A percentile compares a stretch with the other conserved stretches of the same genome.
Evolutionary conservation across 2,113 vertebrate species (phyloP).

Genomic region (Muntiacus reevesi): DNA sequence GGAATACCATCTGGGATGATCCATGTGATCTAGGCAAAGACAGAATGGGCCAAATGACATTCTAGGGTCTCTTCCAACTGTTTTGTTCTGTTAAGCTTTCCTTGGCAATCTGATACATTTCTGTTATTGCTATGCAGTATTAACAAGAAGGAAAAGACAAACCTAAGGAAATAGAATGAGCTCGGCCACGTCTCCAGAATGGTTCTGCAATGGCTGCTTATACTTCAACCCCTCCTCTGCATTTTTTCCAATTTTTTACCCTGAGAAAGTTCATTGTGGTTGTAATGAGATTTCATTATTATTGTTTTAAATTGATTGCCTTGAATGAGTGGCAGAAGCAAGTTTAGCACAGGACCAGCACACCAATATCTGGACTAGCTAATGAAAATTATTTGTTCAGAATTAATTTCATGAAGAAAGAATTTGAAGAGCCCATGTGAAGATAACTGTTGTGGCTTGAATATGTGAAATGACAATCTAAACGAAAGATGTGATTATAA

Average conservation of each 20-base stretch:
- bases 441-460: not conserved
- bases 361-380: not conserved
- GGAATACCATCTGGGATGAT: not conserved
- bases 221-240: not conserved
- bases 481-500: not conserved
- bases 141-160: not conserved
- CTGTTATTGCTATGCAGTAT: not conserved
- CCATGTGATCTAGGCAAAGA: not conserved
- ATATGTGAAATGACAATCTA: not conserved
- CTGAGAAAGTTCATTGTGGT: not conserved
- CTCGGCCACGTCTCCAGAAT: not conserved
- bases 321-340: not conserved
- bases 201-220: not conserved
- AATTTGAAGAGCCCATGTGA: not conserved
- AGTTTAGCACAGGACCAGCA: not conserved
- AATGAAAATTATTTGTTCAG: not conserved
- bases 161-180: not conserved
- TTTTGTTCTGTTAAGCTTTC: not conserved
- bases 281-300: not conserved
- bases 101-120: not conserved
- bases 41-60: not conserved
- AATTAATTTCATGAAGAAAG: not conserved
- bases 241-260: not conserved
- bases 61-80: not conserved
- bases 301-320: not conserved